Percentiles rank a stretch among this genome's conserved stretches.
phyloP scores from a whole-genome alignment of 2,797 vertebrate genomes.

The Heliangelus exortis region DNA sequence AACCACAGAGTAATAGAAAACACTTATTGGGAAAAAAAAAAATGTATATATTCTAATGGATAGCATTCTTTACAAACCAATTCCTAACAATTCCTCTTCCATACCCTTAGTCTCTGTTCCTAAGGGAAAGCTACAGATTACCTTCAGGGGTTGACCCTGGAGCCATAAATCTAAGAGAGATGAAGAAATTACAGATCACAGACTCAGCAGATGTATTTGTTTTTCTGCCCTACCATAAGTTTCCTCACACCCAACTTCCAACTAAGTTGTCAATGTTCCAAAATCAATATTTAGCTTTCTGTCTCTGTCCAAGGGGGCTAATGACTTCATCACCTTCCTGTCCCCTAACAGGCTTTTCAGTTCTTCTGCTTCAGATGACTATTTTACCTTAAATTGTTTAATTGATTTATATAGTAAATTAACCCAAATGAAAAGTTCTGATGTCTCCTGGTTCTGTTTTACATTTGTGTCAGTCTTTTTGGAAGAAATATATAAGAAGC shows the following conservation, averaged over 20 bases:
- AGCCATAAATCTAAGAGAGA: constrained; percentile 6
- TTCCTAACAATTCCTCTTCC: neutral
- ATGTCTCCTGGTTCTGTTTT: neutral
- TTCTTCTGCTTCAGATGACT: neutral
- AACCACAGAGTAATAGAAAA: neutral
- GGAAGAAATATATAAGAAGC: neutral
- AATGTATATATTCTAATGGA: neutral
- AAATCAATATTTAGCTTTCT: constrained; percentile 32
- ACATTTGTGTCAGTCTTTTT: neutral
- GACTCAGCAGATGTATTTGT: neutral
- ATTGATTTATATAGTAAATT: neutral
- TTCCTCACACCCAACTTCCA: neutral
- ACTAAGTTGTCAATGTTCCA: neutral
- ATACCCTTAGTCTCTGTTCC: neutral
- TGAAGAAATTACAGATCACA: neutral
- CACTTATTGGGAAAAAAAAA: neutral
- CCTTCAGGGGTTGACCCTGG: neutral
- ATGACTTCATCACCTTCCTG: neutral
- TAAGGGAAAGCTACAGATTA: neutral
- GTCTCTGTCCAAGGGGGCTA: neutral
- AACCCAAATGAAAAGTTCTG: neutral
- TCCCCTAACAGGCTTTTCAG: neutral
- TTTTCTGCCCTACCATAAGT: neutral
- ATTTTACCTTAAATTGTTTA: neutral
- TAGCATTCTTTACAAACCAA: neutral